A percentile compares a stretch with the other conserved stretches of the same genome.
These are phyloP conservation scores for Cheilosia scutellata DNA, from an alignment of 2,888 invertebrate species.

Conservation along the genomic window DNA sequence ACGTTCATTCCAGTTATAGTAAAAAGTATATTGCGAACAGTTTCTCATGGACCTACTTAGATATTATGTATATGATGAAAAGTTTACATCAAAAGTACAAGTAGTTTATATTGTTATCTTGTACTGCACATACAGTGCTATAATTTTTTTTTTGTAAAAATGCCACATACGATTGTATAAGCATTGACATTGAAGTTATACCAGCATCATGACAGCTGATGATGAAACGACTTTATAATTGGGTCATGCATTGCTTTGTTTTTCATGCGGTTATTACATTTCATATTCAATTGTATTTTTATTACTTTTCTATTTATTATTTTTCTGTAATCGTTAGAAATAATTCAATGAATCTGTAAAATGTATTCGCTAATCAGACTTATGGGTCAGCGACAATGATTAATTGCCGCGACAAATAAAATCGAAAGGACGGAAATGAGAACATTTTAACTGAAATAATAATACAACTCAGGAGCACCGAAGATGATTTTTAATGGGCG, in stretches of 20 bases:
- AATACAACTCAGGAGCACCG: neutral
- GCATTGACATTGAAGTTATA: constrained; percentile 66
- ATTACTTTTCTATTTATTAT: constrained; percentile 16
- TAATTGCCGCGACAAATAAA: constrained; percentile 36
- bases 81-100: neutral
- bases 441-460: constrained; percentile 3
- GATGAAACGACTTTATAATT: constrained; percentile 53
- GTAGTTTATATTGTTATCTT: neutral
- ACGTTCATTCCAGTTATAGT: neutral
- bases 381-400: constrained; percentile 59
- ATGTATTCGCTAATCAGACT: constrained; percentile 36
- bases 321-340: constrained; percentile 5
- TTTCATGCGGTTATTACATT: constrained; percentile 2
- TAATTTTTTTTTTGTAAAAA: neutral
- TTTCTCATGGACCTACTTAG: neutral
- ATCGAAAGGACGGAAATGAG: constrained; percentile 22
- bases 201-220: constrained; percentile 43
- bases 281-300: neutral
- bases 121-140: neutral
- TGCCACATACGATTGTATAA: constrained; percentile 47
- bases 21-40: neutral
- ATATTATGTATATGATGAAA: neutral
- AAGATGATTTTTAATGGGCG: neutral
- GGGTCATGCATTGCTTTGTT: constrained; percentile 53
- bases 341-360: constrained; percentile 18